phyloP scores from a whole-genome alignment of 2,113 vertebrate genomes.

The Rhinopithecus roxellana region DNA sequence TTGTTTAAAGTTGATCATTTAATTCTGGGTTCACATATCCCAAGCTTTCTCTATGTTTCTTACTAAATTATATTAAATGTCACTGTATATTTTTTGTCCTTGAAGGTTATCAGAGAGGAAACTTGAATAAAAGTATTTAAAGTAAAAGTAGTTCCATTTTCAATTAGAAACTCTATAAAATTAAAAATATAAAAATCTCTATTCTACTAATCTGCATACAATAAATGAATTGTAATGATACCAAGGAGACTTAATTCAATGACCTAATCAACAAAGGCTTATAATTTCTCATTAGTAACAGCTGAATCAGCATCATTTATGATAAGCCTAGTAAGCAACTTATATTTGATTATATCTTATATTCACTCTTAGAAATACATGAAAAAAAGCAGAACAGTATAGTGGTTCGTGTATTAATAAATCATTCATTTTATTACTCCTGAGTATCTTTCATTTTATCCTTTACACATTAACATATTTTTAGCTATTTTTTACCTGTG shows the following conservation, averaged over 20 bases:
- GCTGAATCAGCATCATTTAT: slow-evolving; percentile 78
- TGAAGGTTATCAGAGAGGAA: background rate
- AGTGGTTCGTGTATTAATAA: slow-evolving; percentile 60
- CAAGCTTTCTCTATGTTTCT: background rate
- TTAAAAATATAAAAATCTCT: background rate
- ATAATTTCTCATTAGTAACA: slow-evolving; percentile 69
- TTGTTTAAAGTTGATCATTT: background rate
- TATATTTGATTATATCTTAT: slow-evolving; percentile 71
- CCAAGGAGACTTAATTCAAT: background rate
- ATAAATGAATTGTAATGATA: slow-evolving; percentile 34
- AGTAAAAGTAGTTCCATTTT: background rate
- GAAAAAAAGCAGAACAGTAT: background rate
- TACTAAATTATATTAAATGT: background rate
- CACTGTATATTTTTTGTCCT: background rate
- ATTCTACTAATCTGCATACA: background rate
- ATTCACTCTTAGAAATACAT: slow-evolving; percentile 60
- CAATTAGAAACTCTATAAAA: background rate
- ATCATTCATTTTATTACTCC: slow-evolving; percentile 42
- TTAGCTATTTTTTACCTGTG: background rate
- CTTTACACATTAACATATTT: slow-evolving; percentile 68
- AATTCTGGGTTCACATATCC: background rate
- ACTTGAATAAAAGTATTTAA: background rate
- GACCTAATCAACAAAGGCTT: slow-evolving; percentile 75
- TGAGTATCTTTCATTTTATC: slow-evolving; percentile 19
- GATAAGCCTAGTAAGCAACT: slow-evolving; percentile 63